Evolutionary conservation across 2,888 invertebrate genomes (phyloP), one percentile per base, ranked within the genome.

Genomic region (Lepidonotus clava): DNA sequence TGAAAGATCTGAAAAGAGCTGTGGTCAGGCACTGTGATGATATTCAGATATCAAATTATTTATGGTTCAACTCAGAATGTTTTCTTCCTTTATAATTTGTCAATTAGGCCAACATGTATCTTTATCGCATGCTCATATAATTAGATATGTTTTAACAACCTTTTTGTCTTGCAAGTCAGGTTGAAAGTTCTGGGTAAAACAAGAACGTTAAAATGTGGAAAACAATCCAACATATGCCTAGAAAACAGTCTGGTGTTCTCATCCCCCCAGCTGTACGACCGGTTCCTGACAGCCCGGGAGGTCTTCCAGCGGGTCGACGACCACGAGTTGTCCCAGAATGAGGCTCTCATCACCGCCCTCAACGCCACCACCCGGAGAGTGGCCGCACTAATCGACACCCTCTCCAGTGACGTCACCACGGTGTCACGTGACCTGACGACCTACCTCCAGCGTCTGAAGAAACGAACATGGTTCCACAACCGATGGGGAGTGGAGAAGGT

Each of bases 401-500:
- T 80, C 21, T 32, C 80, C 14, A 2, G 1, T n/a, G 18, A 80
- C 24, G 32, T 80, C 8, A 32, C 41, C 46, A 1, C 1, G 46
- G 46, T 80, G n/a, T 8, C 5, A 21, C 14, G 11, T 1, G 32
- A 28, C 2, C 11, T 80, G 0, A 1, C 6, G 6, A 11, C 1
- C 41, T 46, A 41, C 80, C 1, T 41, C 28, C 2, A 46, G 0
- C 6, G 8, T 8, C 56, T 83, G 8, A 34, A 36, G 24, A 34
- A 34, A 24, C 28, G 83, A 21, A 83, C 36, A 11, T 14, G 11
- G 4, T 83, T 83, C 38, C 83, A 83, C 36, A 83, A 36, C 24
- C 18, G 53, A 1, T 85, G 85, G 85, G 85, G 85, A 2, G 67
- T 85, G 28, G 85, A 85, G 36, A 85, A 85, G 71, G 85, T 85